phyloP scores from a whole-genome alignment of 1,140 invertebrate species.

The Meloidogyne hapla region DNA sequence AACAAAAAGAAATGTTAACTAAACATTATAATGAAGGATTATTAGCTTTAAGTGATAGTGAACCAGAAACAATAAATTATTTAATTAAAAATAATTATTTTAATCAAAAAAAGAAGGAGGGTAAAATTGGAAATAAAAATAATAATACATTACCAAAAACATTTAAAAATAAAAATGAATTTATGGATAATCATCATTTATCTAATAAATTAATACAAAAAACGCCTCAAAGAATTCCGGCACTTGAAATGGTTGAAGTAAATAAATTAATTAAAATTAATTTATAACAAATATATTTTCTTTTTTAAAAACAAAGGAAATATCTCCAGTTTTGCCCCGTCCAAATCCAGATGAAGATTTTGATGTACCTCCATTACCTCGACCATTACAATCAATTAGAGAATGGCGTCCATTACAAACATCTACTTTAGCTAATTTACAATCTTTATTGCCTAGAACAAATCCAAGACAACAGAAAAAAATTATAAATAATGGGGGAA shows the following conservation, averaged over 20 bases:
- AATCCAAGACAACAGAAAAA: conserved; percentile 34
- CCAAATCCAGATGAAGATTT: conserved; percentile 31
- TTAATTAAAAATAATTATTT: not conserved
- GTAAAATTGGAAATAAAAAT: too few species aligned
- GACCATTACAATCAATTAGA: conserved; percentile 35
- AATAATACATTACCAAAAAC: too few species aligned
- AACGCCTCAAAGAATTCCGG: conserved; percentile 22
- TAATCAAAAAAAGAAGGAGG: too few species aligned
- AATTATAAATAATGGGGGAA: conserved; percentile 19
- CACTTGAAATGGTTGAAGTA: conserved; percentile 38
- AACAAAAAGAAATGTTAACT: not conserved
- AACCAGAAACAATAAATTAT: not conserved
- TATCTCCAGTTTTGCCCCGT: conserved; percentile 36
- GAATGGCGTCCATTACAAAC: conserved; percentile 39
- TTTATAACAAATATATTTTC: not conserved
- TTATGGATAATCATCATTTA: not conserved
- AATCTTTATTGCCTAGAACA: conserved; percentile 32
- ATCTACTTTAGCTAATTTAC: conserved; percentile 36
- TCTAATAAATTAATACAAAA: conserved; percentile 7
- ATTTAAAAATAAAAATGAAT: conserved; percentile 12
- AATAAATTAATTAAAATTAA: not conserved
- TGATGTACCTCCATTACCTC: conserved; percentile 33
- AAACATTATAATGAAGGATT: not conserved
- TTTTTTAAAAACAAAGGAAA: conserved; percentile 26
- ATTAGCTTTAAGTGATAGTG: not conserved